Evolutionary conservation across 2,888 invertebrate species (phyloP).

Genomic region (Mythimna lalbum): DNA sequence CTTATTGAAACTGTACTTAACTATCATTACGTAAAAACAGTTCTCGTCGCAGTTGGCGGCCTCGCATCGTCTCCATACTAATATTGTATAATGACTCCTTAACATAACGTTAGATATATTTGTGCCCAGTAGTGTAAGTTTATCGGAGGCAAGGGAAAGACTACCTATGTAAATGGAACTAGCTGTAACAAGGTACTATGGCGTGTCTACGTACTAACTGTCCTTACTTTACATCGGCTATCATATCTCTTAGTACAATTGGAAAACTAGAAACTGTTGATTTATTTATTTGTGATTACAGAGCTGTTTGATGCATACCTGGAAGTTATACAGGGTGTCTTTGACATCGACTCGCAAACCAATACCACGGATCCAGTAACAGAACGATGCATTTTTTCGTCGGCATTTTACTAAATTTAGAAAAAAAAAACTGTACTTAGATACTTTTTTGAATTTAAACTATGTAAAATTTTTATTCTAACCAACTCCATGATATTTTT

Average conservation of each 20-base stretch:
- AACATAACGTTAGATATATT: conserved; percentile 59
- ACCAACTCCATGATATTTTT: too few species aligned
- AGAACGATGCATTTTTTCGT: too few species aligned
- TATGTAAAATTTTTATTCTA: too few species aligned
- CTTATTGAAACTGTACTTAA: conserved; percentile 17
- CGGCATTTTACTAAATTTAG: too few species aligned
- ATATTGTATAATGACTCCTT: conserved; percentile 66
- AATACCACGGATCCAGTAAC: too few species aligned
- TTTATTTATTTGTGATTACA: conserved; percentile 46
- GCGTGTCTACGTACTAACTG: conserved; percentile 31
- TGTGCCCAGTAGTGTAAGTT: conserved; percentile 67
- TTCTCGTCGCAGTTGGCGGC: conserved; percentile 14
- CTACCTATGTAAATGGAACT: conserved; percentile 69
- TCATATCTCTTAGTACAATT: conserved; percentile 52
- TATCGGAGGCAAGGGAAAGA: conserved; percentile 66
- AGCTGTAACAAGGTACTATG: conserved; percentile 54
- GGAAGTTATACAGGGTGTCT: too few species aligned
- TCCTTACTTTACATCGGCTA: conserved; percentile 37
- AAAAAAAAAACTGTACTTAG: too few species aligned
- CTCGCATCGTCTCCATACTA: conserved; percentile 43
- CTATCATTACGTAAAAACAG: not conserved
- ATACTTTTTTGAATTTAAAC: too few species aligned
- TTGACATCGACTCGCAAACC: too few species aligned
- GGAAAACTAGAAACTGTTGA: conserved; percentile 16
- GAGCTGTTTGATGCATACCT: conserved; percentile 20